Percentiles rank a stretch among this genome's conserved stretches.
These are phyloP conservation scores for Osmerus eperlanus DNA, from an alignment of 2,113 vertebrate species.

Conservation along the genomic window DNA sequence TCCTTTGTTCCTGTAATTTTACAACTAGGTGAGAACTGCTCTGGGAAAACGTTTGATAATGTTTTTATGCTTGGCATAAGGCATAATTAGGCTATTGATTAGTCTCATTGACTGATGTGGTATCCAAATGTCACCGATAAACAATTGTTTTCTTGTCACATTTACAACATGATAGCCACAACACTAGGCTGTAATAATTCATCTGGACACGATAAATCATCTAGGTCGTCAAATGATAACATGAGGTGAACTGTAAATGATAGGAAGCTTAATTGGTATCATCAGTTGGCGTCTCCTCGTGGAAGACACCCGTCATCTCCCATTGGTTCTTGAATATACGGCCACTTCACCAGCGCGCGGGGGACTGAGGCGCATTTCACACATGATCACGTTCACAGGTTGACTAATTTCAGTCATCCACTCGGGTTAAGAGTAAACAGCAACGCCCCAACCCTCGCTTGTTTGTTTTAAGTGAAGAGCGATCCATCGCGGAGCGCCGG, in stretches of 20 bases:
- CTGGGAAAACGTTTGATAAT: no score
- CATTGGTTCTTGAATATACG: slow-evolving; percentile 33
- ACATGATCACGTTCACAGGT: slow-evolving; percentile 38
- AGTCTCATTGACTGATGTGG: no score
- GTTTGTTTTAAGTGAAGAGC: slow-evolving; percentile 71
- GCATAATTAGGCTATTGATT: no score
- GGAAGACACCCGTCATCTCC: slow-evolving; percentile 33
- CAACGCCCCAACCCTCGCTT: slow-evolving; percentile 65
- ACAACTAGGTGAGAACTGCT: no score
- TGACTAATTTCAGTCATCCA: slow-evolving; percentile 56
- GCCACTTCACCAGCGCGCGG: slow-evolving; percentile 19
- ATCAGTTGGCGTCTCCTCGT: slow-evolving; percentile 29
- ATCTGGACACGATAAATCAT: neutral
- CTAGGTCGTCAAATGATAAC: slow-evolving; percentile 6
- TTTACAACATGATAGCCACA: no score
- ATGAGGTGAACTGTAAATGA: slow-evolving; percentile 26
- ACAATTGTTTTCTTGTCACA: no score
- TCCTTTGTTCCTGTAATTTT: no score
- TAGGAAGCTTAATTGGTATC: slow-evolving; percentile 23
- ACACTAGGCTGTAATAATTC: no score
- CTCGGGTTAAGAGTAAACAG: slow-evolving; percentile 63
- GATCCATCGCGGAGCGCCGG: slow-evolving; percentile 72
- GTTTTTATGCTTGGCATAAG: no score
- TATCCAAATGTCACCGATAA: no score
- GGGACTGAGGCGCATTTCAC: slow-evolving; percentile 8